Conservation (phyloP, 2,888 invertebrate species). For the Spialia ferax region DNA sequence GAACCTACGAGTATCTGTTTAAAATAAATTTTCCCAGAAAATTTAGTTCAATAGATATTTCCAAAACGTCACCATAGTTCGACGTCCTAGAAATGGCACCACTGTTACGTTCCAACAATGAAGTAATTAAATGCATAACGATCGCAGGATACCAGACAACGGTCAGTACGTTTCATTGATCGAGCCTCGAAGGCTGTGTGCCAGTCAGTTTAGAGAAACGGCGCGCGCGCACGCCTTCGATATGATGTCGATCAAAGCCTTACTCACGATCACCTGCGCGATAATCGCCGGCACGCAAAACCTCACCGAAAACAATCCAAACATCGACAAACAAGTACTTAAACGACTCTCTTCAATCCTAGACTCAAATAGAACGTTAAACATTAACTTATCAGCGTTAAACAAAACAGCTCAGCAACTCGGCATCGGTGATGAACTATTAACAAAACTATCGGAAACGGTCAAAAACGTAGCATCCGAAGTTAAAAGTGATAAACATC, state of each 20-base stretch:
- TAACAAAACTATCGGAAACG: constrained; percentile 61
- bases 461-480: constrained; percentile 52
- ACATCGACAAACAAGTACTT: constrained; percentile 60
- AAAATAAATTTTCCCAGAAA: constrained; percentile 17
- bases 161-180: constrained; percentile 50
- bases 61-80: constrained; percentile 31
- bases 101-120: constrained; percentile 52
- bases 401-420: constrained; percentile 65
- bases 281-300: constrained; percentile 54
- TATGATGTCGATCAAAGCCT: constrained; percentile 62
- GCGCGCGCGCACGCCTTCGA: constrained; percentile 74
- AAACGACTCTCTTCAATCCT: constrained; percentile 57
- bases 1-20: background rate
- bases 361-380: constrained; percentile 62
- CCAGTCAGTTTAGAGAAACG: constrained; percentile 65
- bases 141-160: constrained; percentile 49
- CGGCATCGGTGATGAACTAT: constrained; percentile 63
- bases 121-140: constrained; percentile 60
- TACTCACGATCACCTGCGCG: constrained; percentile 70
- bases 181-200: constrained; percentile 47
- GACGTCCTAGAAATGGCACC: constrained; percentile 35
- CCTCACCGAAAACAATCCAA: constrained; percentile 58
- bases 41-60: background rate
- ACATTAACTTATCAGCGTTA: constrained; percentile 56
- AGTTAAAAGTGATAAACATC: constrained; percentile 19